phyloP scores from a whole-genome alignment of 2,113 vertebrate genomes.

The Otus sunia region DNA sequence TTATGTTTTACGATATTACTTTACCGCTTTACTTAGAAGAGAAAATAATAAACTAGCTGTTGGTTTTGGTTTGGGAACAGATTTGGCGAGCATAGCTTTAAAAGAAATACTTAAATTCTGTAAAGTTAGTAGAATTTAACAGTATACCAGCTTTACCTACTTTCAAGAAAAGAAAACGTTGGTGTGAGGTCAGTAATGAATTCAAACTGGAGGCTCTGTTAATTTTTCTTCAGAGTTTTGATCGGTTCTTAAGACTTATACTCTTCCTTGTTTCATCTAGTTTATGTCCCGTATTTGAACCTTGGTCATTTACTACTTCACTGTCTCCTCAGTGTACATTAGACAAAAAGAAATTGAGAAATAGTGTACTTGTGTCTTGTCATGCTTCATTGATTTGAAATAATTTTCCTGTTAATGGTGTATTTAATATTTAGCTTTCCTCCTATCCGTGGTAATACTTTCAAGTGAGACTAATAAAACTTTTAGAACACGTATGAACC shows the following conservation, averaged over 20 bases:
- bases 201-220: not conserved
- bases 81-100: not conserved
- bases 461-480: slow-evolving; percentile 17
- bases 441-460: not conserved
- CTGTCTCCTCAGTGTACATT: not conserved
- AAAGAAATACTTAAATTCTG: not conserved
- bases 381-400: slow-evolving; percentile 25
- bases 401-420: slow-evolving; percentile 10
- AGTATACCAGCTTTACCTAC: not conserved
- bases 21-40: not conserved
- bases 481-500: not conserved
- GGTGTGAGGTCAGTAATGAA: not conserved
- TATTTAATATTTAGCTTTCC: slow-evolving; percentile 41
- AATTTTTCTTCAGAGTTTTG: not conserved
- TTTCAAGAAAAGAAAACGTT: not conserved
- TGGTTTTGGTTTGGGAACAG: not conserved
- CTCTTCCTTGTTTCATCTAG: not conserved
- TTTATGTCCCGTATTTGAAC: slow-evolving; percentile 5
- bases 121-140: not conserved
- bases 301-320: not conserved
- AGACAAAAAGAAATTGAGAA: not conserved
- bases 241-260: not conserved
- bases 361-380: not conserved
- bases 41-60: not conserved
- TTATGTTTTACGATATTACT: not conserved